Percentiles rank a stretch among this genome's conserved stretches.
These are phyloP conservation scores for Drosophila anceps DNA, from an alignment of 2,888 invertebrate species.

Conservation along the genomic window DNA sequence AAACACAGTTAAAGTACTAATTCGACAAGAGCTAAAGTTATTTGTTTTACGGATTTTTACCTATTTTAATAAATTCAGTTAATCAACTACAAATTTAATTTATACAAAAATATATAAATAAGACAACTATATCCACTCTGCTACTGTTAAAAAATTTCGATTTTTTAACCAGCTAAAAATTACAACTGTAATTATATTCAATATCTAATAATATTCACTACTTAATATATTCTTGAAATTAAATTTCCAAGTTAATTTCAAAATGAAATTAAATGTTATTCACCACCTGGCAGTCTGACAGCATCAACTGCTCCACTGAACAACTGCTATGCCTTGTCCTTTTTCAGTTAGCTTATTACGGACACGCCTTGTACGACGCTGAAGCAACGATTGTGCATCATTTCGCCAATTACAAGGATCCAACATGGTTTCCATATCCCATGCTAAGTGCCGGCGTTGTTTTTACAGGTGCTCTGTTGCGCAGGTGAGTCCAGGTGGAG, in stretches of 20 bases:
- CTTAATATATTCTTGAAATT: too few species aligned
- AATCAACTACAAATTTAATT: too few species aligned
- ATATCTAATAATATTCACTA: too few species aligned
- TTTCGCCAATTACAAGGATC: conserved; percentile 91
- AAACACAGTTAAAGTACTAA: too few species aligned
- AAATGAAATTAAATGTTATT: background rate
- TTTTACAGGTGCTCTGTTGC: conserved; percentile 89
- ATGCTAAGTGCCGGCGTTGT: conserved; percentile 92
- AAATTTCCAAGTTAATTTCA: background rate
- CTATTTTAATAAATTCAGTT: too few species aligned
- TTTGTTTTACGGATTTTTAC: too few species aligned
- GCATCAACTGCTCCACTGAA: background rate
- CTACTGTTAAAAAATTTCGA: too few species aligned
- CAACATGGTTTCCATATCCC: conserved; percentile 92
- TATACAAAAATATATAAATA: too few species aligned
- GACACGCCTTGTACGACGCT: conserved; percentile 91
- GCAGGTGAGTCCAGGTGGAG: conserved; percentile 87
- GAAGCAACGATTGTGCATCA: conserved; percentile 97
- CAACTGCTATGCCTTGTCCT: background rate
- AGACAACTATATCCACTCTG: too few species aligned
- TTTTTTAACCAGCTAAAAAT: too few species aligned
- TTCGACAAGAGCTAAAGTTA: too few species aligned
- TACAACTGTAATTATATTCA: too few species aligned
- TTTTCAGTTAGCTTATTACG: conserved; percentile 83
- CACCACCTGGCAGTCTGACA: background rate